phyloP scores from a whole-genome alignment of 2,888 invertebrate species.

The Perdita meconis region DNA sequence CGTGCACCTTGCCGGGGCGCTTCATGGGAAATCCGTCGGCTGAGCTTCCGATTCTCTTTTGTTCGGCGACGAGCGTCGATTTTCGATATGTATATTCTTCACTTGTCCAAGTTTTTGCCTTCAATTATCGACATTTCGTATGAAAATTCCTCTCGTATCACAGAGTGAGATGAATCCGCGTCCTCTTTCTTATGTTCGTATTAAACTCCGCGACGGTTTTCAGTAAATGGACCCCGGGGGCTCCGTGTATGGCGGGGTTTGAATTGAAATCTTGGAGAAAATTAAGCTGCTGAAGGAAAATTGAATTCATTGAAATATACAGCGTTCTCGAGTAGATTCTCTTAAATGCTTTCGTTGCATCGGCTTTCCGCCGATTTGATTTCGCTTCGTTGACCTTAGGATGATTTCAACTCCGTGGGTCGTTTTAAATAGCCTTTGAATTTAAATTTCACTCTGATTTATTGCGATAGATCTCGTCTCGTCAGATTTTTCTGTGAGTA shows the following conservation, averaged over 20 bases:
- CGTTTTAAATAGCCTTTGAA: not conserved
- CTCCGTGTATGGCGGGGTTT: not conserved
- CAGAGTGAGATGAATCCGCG: not conserved
- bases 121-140: conserved; percentile 30
- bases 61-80: conserved; percentile 17
- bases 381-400: no score
- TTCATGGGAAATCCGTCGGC: conserved; percentile 23
- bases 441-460: no score
- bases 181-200: not conserved
- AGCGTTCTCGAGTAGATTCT: conserved; percentile 17
- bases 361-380: conserved; percentile 5
- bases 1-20: conserved; percentile 12
- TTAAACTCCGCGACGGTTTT: conserved; percentile 1
- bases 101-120: not conserved
- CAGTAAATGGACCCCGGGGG: not conserved
- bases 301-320: conserved; percentile 40
- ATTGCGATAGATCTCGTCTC: no score
- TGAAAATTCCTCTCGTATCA: not conserved
- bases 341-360: conserved; percentile 6
- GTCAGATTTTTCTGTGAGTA: no score
- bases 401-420: not conserved
- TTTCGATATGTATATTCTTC: conserved; percentile 25
- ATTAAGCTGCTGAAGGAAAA: conserved; percentile 22
- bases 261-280: conserved; percentile 8
- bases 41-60: conserved; percentile 18